These are phyloP conservation scores for Mormyrus lacerda DNA, from an alignment of 2,113 vertebrate species.

Conservation along the genomic window DNA sequence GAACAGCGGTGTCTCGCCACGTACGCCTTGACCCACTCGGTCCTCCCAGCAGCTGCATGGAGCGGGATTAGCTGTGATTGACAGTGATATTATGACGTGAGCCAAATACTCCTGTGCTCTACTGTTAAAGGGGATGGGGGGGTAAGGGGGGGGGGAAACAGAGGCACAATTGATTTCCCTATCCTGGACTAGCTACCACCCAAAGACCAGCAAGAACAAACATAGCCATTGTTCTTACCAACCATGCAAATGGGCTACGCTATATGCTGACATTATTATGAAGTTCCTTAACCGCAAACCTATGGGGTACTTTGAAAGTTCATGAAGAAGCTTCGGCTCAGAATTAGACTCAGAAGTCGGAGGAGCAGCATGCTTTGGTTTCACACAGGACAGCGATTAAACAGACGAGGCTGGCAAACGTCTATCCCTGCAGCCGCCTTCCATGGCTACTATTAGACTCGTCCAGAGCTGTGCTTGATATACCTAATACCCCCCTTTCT, in stretches of 20 bases:
- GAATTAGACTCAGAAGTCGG: neutral
- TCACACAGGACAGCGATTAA: neutral
- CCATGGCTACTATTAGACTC: neutral
- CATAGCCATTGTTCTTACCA: neutral
- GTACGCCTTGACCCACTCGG: neutral
- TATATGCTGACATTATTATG: neutral
- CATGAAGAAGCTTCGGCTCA: neutral
- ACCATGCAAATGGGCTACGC: neutral
- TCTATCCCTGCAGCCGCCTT: neutral
- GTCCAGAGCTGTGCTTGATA: neutral
- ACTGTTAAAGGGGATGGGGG: neutral
- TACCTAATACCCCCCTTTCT: neutral
- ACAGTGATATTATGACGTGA: conserved; percentile 23
- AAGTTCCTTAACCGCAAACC: neutral
- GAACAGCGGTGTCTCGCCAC: neutral
- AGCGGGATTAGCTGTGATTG: conserved; percentile 20
- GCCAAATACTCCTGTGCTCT: neutral
- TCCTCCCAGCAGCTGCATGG: conserved; percentile 1
- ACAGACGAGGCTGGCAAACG: neutral
- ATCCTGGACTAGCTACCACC: neutral
- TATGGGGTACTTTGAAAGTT: neutral
- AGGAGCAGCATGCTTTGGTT: neutral
- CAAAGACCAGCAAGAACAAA: conserved; percentile 3
- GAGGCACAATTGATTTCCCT: neutral
- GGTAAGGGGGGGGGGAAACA: neutral